Conservation (phyloP, 2,113 vertebrate genomes). For the Tetrax tetrax region DNA sequence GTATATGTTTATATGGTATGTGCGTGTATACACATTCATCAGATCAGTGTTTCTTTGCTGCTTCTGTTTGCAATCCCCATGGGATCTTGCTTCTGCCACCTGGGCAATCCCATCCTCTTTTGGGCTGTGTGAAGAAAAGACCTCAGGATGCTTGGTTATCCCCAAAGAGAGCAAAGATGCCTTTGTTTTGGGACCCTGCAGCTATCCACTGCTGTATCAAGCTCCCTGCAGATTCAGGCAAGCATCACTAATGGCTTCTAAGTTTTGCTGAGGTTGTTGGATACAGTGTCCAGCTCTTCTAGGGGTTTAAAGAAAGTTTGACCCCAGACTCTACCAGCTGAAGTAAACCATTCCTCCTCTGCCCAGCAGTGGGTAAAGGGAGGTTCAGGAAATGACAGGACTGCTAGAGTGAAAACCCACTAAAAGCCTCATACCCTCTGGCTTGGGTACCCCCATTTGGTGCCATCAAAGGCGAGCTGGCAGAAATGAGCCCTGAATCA, state of each 20-base stretch:
- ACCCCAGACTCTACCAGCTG: neutral
- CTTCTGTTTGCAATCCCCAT: neutral
- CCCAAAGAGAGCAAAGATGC: neutral
- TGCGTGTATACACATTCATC: neutral
- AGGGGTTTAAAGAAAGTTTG: neutral
- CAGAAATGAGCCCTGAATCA: neutral
- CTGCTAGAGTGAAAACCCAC: neutral
- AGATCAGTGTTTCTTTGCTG: neutral
- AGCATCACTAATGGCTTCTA: neutral
- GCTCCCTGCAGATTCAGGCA: neutral
- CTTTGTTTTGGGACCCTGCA: neutral
- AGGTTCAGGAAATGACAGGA: neutral
- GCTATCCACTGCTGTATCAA: neutral
- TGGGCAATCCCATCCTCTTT: rapidly evolving
- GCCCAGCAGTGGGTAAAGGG: neutral
- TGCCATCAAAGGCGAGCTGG: neutral
- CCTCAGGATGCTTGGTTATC: neutral
- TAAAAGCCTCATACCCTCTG: neutral
- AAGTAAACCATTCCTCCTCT: neutral
- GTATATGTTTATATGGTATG: neutral
- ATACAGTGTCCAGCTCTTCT: neutral
- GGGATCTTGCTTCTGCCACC: neutral
- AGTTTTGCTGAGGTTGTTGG: neutral
- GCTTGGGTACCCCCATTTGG: neutral
- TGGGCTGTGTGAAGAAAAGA: neutral